These are phyloP conservation scores for Pseudomyrmex concolor DNA, from an alignment of 1,140 invertebrate genomes.

Conservation along the genomic window DNA sequence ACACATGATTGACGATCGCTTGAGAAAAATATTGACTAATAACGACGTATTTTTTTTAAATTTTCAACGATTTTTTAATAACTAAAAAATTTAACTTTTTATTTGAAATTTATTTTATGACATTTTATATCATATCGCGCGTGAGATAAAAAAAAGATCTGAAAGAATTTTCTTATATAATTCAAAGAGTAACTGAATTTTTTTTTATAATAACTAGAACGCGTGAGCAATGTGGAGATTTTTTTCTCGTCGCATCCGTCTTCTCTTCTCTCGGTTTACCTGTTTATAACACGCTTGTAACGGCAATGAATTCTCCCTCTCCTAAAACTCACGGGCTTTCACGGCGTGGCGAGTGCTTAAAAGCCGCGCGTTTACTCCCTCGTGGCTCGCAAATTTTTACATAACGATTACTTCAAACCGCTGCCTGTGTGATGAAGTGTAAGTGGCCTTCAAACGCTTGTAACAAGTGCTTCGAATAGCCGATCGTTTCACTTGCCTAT, in stretches of 20 bases:
- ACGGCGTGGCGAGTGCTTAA: slow-evolving; percentile 50
- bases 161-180: not conserved
- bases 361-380: slow-evolving; percentile 36
- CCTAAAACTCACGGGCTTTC: slow-evolving; percentile 30
- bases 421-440: slow-evolving; percentile 48
- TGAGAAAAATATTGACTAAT: slow-evolving; percentile 29
- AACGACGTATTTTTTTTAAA: not conserved
- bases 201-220: slow-evolving; percentile 23
- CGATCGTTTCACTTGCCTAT: slow-evolving; percentile 20
- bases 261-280: slow-evolving; percentile 31
- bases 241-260: slow-evolving; percentile 39
- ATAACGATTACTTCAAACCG: slow-evolving; percentile 55
- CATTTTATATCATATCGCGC: not conserved
- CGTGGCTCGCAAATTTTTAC: slow-evolving; percentile 54
- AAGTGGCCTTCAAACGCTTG: slow-evolving; percentile 50
- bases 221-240: slow-evolving; percentile 34
- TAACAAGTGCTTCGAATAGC: slow-evolving; percentile 44
- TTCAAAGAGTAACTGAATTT: not conserved
- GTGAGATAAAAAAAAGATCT: not conserved
- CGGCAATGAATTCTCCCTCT: slow-evolving; percentile 52
- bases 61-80: slow-evolving; percentile 1
- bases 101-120: not conserved
- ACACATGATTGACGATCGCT: slow-evolving; percentile 37
- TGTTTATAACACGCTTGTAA: slow-evolving; percentile 53
- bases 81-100: not conserved